These are phyloP conservation scores for Coracias cyanogaster DNA, from an alignment of 2,797 vertebrate species.

Conservation along the genomic window DNA sequence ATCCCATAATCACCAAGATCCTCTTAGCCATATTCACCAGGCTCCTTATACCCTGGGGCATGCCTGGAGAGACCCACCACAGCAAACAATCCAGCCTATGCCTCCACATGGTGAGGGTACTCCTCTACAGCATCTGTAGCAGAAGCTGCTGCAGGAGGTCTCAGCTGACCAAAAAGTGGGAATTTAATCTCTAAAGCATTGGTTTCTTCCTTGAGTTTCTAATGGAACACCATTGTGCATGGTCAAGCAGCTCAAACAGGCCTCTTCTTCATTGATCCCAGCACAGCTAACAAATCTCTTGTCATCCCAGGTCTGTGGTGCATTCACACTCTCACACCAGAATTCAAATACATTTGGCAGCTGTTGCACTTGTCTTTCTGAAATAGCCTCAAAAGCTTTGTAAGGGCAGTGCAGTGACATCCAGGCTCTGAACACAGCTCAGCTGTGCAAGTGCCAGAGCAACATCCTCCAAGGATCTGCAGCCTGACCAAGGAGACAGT, in stretches of 20 bases:
- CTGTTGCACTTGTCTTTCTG: background rate
- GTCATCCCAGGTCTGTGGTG: background rate
- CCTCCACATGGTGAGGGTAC: background rate
- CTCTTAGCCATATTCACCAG: background rate
- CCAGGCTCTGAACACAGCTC: background rate
- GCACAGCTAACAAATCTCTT: background rate
- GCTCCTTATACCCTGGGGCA: background rate
- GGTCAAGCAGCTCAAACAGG: background rate
- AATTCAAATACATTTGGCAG: background rate
- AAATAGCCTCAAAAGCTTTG: conserved; percentile 31
- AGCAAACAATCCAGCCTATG: background rate
- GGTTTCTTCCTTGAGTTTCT: background rate
- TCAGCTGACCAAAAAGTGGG: background rate
- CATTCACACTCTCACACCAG: background rate
- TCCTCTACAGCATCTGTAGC: background rate
- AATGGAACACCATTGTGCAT: background rate
- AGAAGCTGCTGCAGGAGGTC: background rate
- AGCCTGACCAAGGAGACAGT: background rate
- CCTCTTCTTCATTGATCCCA: background rate
- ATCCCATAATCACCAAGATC: background rate
- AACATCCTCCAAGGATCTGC: background rate
- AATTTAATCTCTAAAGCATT: background rate
- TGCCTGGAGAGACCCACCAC: background rate
- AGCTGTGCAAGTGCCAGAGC: background rate
- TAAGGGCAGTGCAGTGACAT: conserved; percentile 17